phyloP scores from a whole-genome alignment of 2,113 vertebrate genomes.

The Cephalopterus ornatus region DNA sequence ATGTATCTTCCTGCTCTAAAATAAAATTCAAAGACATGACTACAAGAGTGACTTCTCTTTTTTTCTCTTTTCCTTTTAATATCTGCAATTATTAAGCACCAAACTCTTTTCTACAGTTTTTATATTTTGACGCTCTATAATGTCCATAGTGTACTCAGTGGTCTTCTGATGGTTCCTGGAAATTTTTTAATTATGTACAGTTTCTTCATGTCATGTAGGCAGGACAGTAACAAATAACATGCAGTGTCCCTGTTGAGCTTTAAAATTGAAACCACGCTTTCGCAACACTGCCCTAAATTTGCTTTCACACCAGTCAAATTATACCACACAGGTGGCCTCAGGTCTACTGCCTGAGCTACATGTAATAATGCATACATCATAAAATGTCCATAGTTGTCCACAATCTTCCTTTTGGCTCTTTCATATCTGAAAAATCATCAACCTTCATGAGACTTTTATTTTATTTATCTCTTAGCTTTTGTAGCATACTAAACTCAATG shows the following conservation, averaged over 20 bases:
- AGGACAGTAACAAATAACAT: background rate
- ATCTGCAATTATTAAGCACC: background rate
- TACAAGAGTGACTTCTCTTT: background rate
- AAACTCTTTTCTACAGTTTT: background rate
- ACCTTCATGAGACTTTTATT: background rate
- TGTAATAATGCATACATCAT: background rate
- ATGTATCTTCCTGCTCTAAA: background rate
- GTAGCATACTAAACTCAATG: background rate
- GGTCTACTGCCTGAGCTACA: background rate
- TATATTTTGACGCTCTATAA: background rate
- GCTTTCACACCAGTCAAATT: conserved; percentile 21
- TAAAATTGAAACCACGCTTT: background rate
- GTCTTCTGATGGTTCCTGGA: background rate
- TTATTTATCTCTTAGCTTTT: background rate
- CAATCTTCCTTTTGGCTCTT: background rate
- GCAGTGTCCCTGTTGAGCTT: background rate
- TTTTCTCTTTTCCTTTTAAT: background rate
- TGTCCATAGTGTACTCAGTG: background rate
- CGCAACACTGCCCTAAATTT: background rate
- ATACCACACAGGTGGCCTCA: background rate
- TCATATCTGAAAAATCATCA: background rate
- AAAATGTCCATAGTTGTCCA: background rate
- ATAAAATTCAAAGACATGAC: background rate
- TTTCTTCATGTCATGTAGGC: background rate
- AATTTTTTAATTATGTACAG: conserved; percentile 27